phyloP scores from a whole-genome alignment of 2,797 vertebrate genomes.

The Chrosomus eos region DNA sequence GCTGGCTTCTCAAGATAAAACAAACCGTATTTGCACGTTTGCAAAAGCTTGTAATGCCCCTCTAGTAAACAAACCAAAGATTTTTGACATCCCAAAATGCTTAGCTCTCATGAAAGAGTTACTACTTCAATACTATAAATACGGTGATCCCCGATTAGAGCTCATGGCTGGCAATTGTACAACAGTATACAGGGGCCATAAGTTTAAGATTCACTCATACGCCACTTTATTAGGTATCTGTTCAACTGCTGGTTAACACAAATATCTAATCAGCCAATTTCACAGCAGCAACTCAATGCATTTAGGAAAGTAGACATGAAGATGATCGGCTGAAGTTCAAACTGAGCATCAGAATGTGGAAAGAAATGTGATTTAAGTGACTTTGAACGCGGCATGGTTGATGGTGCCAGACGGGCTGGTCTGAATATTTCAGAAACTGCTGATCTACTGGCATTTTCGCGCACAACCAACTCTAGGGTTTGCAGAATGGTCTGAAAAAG shows the following conservation, averaged over 20 bases:
- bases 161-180: not conserved
- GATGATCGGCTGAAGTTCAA: not conserved
- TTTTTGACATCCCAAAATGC: conserved; percentile 3
- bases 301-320: not conserved
- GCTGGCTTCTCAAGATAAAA: conserved; percentile 60
- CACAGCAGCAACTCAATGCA: not conserved
- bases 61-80: conserved; percentile 32
- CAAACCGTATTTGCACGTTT: conserved; percentile 52
- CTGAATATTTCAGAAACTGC: not conserved
- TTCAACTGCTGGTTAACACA: not conserved
- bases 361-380: not conserved
- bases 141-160: not conserved
- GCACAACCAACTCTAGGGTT: not conserved
- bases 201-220: not conserved
- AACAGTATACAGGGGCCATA: not conserved
- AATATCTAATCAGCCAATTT: not conserved
- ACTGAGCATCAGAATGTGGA: not conserved
- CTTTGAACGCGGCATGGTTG: not conserved
- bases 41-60: conserved; percentile 44
- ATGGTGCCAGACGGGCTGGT: not conserved
- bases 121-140: not conserved
- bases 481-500: not conserved
- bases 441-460: not conserved
- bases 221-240: not conserved
- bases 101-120: conserved; percentile 29